Evolutionary conservation across 2,113 vertebrate genomes (phyloP).

Genomic region (Rallus limicola): DNA sequence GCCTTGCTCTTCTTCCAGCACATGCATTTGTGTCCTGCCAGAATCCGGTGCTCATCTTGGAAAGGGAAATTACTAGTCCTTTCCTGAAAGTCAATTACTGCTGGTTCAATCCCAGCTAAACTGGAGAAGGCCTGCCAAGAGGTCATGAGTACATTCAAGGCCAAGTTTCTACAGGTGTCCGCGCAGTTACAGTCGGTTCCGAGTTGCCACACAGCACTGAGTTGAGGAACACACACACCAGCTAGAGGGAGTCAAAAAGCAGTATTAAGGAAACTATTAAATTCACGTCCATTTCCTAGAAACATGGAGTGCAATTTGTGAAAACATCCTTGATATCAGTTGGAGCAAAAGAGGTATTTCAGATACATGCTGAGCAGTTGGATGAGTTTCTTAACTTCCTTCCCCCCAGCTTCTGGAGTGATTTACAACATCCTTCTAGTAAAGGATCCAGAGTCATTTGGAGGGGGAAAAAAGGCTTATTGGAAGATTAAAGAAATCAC

Average conservation of each 20-base stretch:
- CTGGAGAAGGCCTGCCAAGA: constrained; percentile 12
- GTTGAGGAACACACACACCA: background rate
- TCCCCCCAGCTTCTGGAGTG: background rate
- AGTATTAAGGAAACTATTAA: constrained; percentile 25
- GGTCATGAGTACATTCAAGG: background rate
- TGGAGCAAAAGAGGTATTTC: constrained; percentile 17
- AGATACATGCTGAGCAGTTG: background rate
- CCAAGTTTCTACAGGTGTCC: constrained; percentile 55
- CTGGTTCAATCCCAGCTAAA: constrained; percentile 33
- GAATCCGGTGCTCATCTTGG: background rate
- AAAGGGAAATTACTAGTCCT: constrained; percentile 34
- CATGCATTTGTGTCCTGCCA: background rate
- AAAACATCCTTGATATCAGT: background rate
- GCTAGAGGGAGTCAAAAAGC: background rate
- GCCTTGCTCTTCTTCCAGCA: background rate
- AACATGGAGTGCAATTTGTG: background rate
- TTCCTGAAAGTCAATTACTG: constrained; percentile 32
- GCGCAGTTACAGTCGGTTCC: background rate
- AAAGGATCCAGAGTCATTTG: constrained; percentile 17
- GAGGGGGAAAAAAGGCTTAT: background rate
- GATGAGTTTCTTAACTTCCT: constrained; percentile 34
- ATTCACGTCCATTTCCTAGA: constrained; percentile 2
- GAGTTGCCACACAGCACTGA: background rate
- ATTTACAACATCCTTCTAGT: constrained; percentile 37
- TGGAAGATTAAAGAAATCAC: constrained; percentile 50